A percentile compares a stretch with the other conserved stretches of the same genome.
Evolutionary conservation across 2,113 vertebrate genomes (phyloP).

Genomic region (Thalassoma bifasciatum): DNA sequence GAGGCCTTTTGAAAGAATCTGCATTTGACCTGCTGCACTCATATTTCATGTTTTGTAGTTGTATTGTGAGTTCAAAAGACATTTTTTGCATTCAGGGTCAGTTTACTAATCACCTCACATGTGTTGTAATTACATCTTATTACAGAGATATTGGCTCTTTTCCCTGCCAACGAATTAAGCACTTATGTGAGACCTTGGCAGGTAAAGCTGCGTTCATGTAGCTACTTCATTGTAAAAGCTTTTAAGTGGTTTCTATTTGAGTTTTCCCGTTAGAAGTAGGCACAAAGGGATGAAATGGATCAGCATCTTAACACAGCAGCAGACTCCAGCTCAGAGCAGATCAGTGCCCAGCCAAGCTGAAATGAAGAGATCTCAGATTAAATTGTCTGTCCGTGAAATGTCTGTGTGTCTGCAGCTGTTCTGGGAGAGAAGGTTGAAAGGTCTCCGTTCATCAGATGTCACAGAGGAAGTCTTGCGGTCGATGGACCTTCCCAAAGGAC

Average conservation of each 20-base stretch:
- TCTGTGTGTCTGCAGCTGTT: conserved; percentile 84
- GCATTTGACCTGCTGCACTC: too few species aligned
- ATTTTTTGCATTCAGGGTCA: too few species aligned
- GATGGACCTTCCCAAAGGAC: conserved; percentile 92
- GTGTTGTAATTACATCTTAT: too few species aligned
- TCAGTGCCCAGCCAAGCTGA: not conserved
- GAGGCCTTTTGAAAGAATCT: too few species aligned
- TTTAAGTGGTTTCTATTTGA: not conserved
- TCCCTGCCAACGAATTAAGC: too few species aligned
- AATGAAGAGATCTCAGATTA: not conserved
- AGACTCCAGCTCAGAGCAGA: not conserved
- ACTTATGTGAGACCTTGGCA: not conserved
- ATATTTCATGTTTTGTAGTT: too few species aligned
- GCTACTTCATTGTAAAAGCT: not conserved
- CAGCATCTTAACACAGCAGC: not conserved
- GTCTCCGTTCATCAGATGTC: conserved; percentile 88
- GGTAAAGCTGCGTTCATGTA: not conserved
- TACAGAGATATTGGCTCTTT: too few species aligned
- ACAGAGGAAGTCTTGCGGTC: conserved; percentile 88
- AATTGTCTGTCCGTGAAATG: not conserved
- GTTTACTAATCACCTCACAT: too few species aligned
- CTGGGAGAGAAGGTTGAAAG: conserved; percentile 93
- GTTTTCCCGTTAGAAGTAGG: not conserved
- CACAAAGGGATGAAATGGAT: not conserved
- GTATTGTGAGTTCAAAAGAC: too few species aligned